Conservation (phyloP, 2,797 vertebrate genomes). For the Anolis apletophallus region DNA sequence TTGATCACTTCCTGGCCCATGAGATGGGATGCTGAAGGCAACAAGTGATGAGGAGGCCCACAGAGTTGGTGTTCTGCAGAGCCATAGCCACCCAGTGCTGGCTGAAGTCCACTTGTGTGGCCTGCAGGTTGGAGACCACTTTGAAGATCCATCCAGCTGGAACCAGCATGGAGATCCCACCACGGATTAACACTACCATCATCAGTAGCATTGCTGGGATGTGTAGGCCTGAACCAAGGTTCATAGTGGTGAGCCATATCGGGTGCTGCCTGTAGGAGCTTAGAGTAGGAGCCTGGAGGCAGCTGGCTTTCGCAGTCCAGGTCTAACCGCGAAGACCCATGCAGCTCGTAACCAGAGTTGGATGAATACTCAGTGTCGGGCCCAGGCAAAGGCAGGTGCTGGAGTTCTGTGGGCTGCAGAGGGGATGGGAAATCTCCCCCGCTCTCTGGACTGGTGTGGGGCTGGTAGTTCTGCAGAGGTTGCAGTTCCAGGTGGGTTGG, state of each 20-base stretch:
- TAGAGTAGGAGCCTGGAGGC: conserved; percentile 74
- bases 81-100: conserved; percentile 84
- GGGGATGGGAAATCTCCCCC: conserved; percentile 74
- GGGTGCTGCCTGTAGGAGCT: conserved; percentile 77
- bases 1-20: conserved; percentile 85
- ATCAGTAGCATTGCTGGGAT: conserved; percentile 83
- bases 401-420: conserved; percentile 71
- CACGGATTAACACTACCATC: conserved; percentile 89
- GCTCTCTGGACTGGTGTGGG: conserved; percentile 70
- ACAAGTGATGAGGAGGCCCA: conserved; percentile 82
- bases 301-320: conserved; percentile 74
- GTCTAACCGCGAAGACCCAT: conserved; percentile 75
- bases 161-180: conserved; percentile 92
- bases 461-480: conserved; percentile 78
- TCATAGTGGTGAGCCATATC: conserved; percentile 95
- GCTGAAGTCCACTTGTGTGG: conserved; percentile 83
- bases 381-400: conserved; percentile 74
- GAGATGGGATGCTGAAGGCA: conserved; percentile 83
- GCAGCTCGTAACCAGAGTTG: conserved; percentile 69
- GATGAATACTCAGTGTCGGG: conserved; percentile 72
- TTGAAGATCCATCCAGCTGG: conserved; percentile 90
- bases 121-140: conserved; percentile 78
- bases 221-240: conserved; percentile 90
- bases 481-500: conserved; percentile 78
- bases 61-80: conserved; percentile 90